Evolutionary conservation across 2,888 invertebrate species (phyloP).

Genomic region (Thereva unica): DNA sequence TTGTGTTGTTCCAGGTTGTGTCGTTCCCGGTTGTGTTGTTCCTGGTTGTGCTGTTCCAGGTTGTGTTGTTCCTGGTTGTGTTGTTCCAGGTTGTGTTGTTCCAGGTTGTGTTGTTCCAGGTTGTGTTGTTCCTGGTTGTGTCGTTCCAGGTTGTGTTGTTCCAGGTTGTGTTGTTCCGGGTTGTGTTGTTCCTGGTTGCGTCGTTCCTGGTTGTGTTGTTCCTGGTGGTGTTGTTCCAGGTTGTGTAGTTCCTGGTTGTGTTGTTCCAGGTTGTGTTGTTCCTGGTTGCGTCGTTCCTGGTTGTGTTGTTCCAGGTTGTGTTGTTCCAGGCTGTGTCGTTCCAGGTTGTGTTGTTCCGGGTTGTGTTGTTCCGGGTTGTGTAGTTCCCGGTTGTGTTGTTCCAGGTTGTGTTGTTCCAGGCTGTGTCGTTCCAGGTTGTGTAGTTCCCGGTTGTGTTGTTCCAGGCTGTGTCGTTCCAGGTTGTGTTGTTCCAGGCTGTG

Average conservation of each 20-base stretch:
- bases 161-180: constrained; percentile 22
- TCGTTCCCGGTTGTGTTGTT: background rate
- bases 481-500: background rate
- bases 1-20: constrained; percentile 26
- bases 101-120: background rate
- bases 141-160: background rate
- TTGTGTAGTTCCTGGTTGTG: no score
- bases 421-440: constrained; percentile 20
- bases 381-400: constrained; percentile 17
- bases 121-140: constrained; percentile 23
- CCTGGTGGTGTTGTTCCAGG: no score
- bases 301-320: background rate
- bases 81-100: background rate
- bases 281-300: background rate
- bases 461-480: background rate
- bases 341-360: constrained; percentile 18
- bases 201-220: constrained; percentile 39
- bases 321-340: background rate
- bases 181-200: background rate
- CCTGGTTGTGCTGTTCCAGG: constrained; percentile 1
- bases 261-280: background rate
- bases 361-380: constrained; percentile 29
- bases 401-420: constrained; percentile 22
- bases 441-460: constrained; percentile 38
- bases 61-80: background rate